Evolutionary conservation across 2,888 invertebrate genomes (phyloP).

Genomic region (Temnothorax unifasciatus): DNA sequence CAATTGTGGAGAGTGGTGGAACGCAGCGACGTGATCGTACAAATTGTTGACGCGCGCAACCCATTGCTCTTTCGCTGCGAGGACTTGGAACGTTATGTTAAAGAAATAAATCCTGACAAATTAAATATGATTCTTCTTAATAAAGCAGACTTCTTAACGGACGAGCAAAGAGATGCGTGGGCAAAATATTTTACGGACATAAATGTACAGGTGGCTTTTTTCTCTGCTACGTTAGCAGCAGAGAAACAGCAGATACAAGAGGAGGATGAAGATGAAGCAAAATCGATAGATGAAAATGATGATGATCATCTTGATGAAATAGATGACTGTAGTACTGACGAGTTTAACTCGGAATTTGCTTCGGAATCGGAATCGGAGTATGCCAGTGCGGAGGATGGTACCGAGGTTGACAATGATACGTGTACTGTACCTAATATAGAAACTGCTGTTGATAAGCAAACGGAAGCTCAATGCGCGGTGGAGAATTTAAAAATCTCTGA

Average conservation of each 20-base stretch:
- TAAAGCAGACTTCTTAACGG: conserved; percentile 97
- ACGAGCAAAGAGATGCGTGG: conserved; percentile 94
- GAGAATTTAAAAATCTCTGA: conserved; percentile 33
- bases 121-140: conserved; percentile 95
- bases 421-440: neutral
- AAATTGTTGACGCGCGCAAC: conserved; percentile 98
- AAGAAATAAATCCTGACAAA: conserved; percentile 91
- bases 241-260: conserved; percentile 85
- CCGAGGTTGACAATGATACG: neutral
- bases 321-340: conserved; percentile 66
- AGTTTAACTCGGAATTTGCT: conserved; percentile 70
- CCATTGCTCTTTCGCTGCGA: conserved; percentile 97
- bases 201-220: conserved; percentile 93
- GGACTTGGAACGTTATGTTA: conserved; percentile 95
- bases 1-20: conserved; percentile 99
- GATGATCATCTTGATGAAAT: conserved; percentile 65
- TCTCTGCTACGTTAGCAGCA: conserved; percentile 92
- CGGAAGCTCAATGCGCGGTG: conserved; percentile 14
- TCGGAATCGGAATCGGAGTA: conserved; percentile 78
- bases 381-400: conserved; percentile 73
- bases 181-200: conserved; percentile 93
- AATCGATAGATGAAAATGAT: conserved; percentile 75
- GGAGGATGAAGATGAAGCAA: conserved; percentile 72
- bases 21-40: conserved; percentile 95
- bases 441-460: conserved; percentile 82